These are phyloP conservation scores for Drosophila siamana DNA, from an alignment of 2,888 invertebrate genomes.

Conservation along the genomic window DNA sequence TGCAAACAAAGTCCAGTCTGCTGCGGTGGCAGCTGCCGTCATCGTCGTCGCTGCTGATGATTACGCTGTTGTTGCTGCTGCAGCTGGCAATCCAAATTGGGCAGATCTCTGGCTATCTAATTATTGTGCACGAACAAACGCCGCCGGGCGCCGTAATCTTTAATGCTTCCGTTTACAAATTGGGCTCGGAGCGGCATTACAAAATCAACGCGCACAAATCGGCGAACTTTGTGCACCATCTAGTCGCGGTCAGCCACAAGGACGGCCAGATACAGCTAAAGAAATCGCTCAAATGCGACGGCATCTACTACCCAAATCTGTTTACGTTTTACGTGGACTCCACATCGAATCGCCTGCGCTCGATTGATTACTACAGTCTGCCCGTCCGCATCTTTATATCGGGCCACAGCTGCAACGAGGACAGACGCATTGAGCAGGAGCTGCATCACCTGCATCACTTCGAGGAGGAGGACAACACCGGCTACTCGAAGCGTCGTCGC, in stretches of 20 bases:
- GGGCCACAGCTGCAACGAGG: constrained; percentile 89
- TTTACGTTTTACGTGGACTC: constrained; percentile 95
- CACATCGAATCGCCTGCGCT: constrained; percentile 91
- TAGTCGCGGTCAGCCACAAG: constrained; percentile 91
- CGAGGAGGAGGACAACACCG: constrained; percentile 88
- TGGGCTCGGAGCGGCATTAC: constrained; percentile 92
- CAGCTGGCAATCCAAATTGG: constrained; percentile 46
- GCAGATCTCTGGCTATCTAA: constrained; percentile 85
- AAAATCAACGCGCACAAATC: constrained; percentile 92
- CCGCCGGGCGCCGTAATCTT: constrained; percentile 90
- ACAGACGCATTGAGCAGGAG: constrained; percentile 88
- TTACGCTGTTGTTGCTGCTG: constrained; percentile 40
- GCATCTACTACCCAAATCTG: constrained; percentile 92
- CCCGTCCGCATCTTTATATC: constrained; percentile 91
- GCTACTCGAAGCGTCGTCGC: constrained; percentile 86
- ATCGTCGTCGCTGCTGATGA: constrained; percentile 6
- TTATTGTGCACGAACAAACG: constrained; percentile 87
- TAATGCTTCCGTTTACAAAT: constrained; percentile 92
- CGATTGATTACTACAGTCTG: constrained; percentile 93
- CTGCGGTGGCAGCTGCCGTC: constrained; percentile 24
- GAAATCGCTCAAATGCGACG: constrained; percentile 91
- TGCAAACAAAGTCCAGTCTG: constrained; percentile 51
- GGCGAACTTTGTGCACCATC: constrained; percentile 92
- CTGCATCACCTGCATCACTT: constrained; percentile 86
- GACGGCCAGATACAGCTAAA: constrained; percentile 91